phyloP scores from a whole-genome alignment of 1,140 invertebrate genomes.

The Argopecten irradians region DNA sequence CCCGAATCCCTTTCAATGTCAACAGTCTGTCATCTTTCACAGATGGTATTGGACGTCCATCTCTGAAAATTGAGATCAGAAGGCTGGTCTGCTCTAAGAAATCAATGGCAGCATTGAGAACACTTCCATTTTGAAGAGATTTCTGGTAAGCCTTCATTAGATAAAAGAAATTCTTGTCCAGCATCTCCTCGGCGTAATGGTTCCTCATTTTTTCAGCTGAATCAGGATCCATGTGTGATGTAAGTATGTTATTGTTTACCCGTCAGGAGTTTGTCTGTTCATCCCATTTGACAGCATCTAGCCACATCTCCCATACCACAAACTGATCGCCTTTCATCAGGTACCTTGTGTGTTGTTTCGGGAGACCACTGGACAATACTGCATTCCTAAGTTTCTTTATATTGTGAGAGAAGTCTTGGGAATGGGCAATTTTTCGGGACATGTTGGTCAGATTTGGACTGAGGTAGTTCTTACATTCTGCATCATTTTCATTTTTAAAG shows the following conservation, averaged over 20 bases:
- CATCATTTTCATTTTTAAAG: conserved; percentile 27
- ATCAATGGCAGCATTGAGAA: not conserved
- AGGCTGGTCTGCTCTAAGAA: conserved; percentile 35
- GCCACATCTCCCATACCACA: conserved; percentile 38
- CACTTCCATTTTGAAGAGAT: conserved; percentile 26
- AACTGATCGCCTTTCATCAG: not conserved
- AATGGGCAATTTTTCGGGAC: not conserved
- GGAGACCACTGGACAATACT: conserved; percentile 30
- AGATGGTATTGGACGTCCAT: not conserved
- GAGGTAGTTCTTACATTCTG: not conserved
- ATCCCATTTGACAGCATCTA: conserved; percentile 31
- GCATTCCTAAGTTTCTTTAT: conserved; percentile 40
- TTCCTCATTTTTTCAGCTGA: conserved; percentile 41
- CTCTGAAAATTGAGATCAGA: conserved; percentile 31
- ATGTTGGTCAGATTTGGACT: conserved; percentile 24
- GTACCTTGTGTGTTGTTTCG: not conserved
- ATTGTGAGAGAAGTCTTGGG: conserved; percentile 37
- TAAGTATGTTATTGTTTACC: conserved; percentile 29
- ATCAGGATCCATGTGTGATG: conserved; percentile 26
- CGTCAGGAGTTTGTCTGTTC: conserved; percentile 7
- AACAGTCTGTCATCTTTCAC: not conserved
- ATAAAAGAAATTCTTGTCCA: conserved; percentile 27
- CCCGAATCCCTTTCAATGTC: not conserved
- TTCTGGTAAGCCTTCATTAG: conserved; percentile 31
- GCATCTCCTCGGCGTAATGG: conserved; percentile 38